Evolutionary conservation across 2,113 vertebrate species (phyloP).

Genomic region (Rhipidura dahli): DNA sequence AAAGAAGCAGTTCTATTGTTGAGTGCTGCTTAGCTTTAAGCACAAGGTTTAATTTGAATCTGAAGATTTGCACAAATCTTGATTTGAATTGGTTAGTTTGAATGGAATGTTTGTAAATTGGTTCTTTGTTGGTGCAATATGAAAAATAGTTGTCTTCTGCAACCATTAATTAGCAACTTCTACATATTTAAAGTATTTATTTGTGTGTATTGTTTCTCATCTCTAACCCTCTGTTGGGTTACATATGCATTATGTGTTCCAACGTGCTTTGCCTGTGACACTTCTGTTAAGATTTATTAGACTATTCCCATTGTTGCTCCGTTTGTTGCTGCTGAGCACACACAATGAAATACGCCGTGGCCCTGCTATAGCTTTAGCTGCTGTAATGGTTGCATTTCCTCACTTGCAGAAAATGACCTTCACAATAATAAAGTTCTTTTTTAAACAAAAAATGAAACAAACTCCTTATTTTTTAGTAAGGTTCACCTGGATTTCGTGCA

Average conservation of each 20-base stretch:
- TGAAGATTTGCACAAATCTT: background rate
- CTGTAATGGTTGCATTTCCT: background rate
- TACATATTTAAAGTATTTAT: background rate
- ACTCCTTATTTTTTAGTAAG: background rate
- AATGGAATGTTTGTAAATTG: background rate
- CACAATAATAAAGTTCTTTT: background rate
- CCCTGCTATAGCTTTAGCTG: background rate
- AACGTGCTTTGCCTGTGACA: background rate
- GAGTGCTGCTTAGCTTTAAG: background rate
- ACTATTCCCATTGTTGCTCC: background rate
- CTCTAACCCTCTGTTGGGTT: background rate
- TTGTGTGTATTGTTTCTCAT: background rate
- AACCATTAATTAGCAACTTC: background rate
- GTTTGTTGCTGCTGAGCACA: background rate
- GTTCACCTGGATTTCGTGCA: background rate
- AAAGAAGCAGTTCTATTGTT: background rate
- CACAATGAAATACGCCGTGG: background rate
- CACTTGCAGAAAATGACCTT: background rate
- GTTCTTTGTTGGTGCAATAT: background rate
- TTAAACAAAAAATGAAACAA: background rate
- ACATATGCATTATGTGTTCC: background rate
- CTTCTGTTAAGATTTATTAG: background rate
- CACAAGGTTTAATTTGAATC: background rate
- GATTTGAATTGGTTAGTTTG: background rate
- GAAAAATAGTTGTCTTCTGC: background rate